Evolutionary conservation across 2,797 vertebrate genomes (phyloP), one percentile per base, ranked within the genome.

Genomic region (Catamblyrhynchus diadema): DNA sequence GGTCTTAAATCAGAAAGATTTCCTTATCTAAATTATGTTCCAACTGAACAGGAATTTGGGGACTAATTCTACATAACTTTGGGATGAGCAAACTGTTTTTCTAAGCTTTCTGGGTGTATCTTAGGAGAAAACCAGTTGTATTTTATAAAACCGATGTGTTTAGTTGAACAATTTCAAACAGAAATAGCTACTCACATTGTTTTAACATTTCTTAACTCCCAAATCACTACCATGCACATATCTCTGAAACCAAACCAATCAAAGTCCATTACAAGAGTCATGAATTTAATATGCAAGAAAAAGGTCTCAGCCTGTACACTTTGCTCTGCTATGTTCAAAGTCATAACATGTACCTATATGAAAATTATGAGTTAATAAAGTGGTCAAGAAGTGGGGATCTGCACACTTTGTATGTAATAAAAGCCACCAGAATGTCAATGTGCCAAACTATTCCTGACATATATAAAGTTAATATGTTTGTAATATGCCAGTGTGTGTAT

Each of bases 371-470:
- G 28, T 54, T 61, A 50, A 50, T 13, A n/a, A n/a, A n/a, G n/a
- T n/a, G n/a, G 25, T 54, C 35, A 90, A 24, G 39, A 86, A 16
- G 21, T 54, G 47, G 18, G 9, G 28, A 73, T 72, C 22, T 48
- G 41, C 87, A 70, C 9, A 64, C 10, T 48, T 33, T 14, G 8
- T 6, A 19, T 0, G 0, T 8, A 57, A 44, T 12, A 62, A 71
- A 87, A 88, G 24, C 32, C n/a, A 86, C 22, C 32, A 77, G 32
- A 67, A 65, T 2, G 3, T 2, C 14, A 57, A 3, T 1, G 11
- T 35, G 50, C 14, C 1, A 0, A 54, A 35, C 24, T 44, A 14
- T 8, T n/a, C 48, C 7, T 51, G 32, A 20, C 4, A 61, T 1
- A 33, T 1, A 7, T 8, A 28, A 41, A 0, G 1, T 47, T 28